A percentile compares a stretch with the other conserved stretches of the same genome.
Conservation (phyloP, 2,113 vertebrate genomes). For the Ivindomyrus marchei region DNA sequence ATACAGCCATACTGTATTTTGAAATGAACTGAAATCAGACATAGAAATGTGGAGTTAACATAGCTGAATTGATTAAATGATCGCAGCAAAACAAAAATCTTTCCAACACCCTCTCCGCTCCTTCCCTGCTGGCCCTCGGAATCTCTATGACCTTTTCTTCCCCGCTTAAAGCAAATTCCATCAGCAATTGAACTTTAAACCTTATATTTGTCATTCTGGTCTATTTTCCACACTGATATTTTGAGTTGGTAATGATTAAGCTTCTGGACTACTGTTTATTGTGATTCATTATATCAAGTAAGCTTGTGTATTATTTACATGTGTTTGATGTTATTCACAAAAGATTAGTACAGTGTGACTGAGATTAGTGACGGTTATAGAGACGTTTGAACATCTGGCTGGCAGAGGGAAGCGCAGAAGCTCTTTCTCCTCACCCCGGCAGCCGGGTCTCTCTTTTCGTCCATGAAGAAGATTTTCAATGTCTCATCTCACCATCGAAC, state of each 20-base stretch:
- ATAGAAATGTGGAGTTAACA: not conserved
- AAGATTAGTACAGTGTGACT: conserved; percentile 61
- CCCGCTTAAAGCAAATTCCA: not conserved
- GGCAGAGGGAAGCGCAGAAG: conserved; percentile 61
- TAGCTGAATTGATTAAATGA: not conserved
- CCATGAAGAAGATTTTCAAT: not conserved
- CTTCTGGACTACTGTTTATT: not conserved
- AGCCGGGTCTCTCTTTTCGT: not conserved
- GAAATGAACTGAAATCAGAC: not conserved
- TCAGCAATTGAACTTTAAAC: not conserved
- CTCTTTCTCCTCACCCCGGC: conserved; percentile 54
- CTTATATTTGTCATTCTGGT: not conserved
- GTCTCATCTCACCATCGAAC: not conserved
- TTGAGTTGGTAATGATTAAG: not conserved
- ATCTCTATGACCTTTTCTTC: not conserved
- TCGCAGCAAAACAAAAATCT: not conserved
- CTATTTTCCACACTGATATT: not conserved
- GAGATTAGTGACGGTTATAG: conserved; percentile 38
- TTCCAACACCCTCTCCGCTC: not conserved
- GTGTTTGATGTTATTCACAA: conserved; percentile 41
- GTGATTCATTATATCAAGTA: not conserved
- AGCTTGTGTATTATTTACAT: not conserved
- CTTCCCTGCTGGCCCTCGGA: not conserved
- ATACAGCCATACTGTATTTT: not conserved
- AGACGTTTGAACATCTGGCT: conserved; percentile 61